phyloP scores from a whole-genome alignment of 2,113 vertebrate genomes.

The Oceanodroma tethys region DNA sequence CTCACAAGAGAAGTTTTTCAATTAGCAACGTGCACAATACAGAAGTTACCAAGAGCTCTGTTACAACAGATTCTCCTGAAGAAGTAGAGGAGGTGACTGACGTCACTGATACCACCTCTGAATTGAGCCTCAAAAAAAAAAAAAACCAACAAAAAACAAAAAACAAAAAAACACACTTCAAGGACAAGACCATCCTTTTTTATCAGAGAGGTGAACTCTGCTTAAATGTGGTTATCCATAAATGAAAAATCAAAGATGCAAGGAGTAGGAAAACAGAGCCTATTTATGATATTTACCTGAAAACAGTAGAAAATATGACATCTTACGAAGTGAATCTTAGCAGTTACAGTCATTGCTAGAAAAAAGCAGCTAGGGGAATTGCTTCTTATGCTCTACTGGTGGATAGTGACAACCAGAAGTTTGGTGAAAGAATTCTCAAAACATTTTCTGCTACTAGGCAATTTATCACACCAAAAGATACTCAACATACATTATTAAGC shows the following conservation, averaged over 20 bases:
- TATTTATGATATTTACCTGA: background rate
- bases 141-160: too few relatives aligned
- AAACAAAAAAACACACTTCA: background rate
- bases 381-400: background rate
- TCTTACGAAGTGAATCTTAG: background rate
- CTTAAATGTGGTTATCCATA: background rate
- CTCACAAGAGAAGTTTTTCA: background rate
- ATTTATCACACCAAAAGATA: background rate
- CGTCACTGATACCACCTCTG: background rate
- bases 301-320: background rate
- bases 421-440: background rate
- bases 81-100: background rate
- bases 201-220: background rate
- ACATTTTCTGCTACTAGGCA: background rate
- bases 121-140: background rate
- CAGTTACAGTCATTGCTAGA: background rate
- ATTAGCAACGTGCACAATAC: background rate
- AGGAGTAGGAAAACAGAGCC: background rate
- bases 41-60: background rate
- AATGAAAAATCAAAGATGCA: background rate
- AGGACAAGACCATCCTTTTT: background rate
- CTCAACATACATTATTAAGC: background rate
- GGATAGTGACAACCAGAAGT: background rate
- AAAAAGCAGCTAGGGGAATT: background rate
- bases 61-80: background rate